Conservation (phyloP, 1,140 invertebrate genomes). For the Acyrthosiphon pisum region DNA sequence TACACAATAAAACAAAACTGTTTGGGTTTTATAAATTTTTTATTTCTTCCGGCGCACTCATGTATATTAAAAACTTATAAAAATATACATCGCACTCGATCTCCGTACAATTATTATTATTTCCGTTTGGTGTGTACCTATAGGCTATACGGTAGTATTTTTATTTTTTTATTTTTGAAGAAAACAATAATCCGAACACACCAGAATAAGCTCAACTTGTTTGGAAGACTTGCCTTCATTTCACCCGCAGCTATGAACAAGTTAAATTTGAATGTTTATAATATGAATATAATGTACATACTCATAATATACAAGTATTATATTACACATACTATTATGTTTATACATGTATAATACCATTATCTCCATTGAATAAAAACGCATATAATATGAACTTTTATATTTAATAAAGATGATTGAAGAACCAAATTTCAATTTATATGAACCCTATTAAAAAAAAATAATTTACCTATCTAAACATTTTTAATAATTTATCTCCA, state of each 20-base stretch:
- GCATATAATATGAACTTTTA: not conserved
- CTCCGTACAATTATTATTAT: not conserved
- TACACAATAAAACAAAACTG: not conserved
- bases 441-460: not conserved
- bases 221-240: not conserved
- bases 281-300: not conserved
- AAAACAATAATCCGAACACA: not conserved
- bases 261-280: not conserved
- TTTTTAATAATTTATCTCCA: not conserved
- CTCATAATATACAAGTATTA: not conserved
- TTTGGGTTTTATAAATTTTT: not conserved
- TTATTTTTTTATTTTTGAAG: not conserved
- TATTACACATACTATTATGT: not conserved
- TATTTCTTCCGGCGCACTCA: not conserved
- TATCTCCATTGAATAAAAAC: not conserved
- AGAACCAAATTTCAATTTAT: not conserved
- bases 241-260: not conserved
- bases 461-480: not conserved
- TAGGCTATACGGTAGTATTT: not conserved
- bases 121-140: not conserved
- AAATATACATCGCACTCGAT: not conserved
- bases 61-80: conserved; percentile 38
- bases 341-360: not conserved
- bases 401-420: not conserved
- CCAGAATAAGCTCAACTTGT: not conserved